Evolutionary conservation across 2,113 vertebrate genomes (phyloP).

Genomic region (Cyanistes caeruleus): DNA sequence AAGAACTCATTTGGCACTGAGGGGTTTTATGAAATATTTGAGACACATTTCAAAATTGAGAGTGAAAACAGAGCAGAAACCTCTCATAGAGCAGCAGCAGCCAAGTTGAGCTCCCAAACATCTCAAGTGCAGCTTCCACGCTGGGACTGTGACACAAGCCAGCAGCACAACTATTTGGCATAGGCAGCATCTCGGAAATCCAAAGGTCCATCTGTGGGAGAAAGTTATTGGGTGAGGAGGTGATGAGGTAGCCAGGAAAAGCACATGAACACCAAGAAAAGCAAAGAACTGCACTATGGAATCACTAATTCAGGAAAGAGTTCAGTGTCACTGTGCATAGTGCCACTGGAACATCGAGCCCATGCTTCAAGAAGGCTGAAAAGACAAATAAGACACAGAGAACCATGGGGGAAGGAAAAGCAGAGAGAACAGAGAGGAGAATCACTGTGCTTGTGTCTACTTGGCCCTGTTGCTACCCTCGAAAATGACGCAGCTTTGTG

Average conservation of each 20-base stretch:
- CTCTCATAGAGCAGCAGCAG: not conserved
- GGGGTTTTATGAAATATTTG: not conserved
- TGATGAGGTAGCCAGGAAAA: constrained; percentile 62
- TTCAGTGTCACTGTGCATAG: not conserved
- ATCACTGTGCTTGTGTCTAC: not conserved
- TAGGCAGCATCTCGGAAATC: not conserved
- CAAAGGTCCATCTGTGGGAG: constrained; percentile 34
- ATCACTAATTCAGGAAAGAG: not conserved
- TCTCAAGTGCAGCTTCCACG: not conserved
- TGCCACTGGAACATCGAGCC: accelerated
- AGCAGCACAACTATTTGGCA: constrained; percentile 47
- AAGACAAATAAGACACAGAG: not conserved
- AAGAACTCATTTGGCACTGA: not conserved
- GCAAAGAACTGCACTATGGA: not conserved
- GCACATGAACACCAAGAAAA: constrained; percentile 37
- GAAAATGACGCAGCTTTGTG: not conserved
- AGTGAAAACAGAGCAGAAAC: constrained; percentile 15
- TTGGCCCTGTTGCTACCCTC: not conserved
- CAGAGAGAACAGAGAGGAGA: not conserved
- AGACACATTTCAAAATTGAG: not conserved
- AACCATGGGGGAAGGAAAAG: not conserved
- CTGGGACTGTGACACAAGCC: constrained; percentile 15
- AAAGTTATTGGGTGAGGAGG: constrained; percentile 48
- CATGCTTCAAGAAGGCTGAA: accelerated
- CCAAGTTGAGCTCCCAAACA: constrained; percentile 30